Evolutionary conservation across 2,888 invertebrate genomes (phyloP).

Genomic region (Dugesia japonica): DNA sequence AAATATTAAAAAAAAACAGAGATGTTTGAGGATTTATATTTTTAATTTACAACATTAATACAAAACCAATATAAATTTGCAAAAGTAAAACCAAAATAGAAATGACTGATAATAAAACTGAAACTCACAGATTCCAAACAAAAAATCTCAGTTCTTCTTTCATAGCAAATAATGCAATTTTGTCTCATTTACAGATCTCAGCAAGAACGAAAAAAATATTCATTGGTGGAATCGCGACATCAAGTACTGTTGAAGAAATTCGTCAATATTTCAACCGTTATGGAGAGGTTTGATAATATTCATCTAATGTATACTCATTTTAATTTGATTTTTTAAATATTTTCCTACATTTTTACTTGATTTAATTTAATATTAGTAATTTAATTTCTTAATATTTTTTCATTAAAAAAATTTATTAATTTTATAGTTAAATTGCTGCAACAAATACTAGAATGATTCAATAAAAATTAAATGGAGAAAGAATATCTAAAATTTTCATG

Average conservation of each 20-base stretch:
- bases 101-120: conserved; percentile 3
- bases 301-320: not conserved
- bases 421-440: too few species aligned
- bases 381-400: too few species aligned
- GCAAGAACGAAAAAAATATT: conserved; percentile 99
- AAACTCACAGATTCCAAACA: not conserved
- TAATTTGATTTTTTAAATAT: not conserved
- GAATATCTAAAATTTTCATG: too few species aligned
- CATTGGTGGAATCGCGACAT: conserved; percentile 95
- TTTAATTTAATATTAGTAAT: too few species aligned
- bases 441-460: too few species aligned
- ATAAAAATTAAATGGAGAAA: too few species aligned
- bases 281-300: conserved; percentile 63
- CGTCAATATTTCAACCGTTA: conserved; percentile 99
- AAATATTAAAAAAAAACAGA: not conserved
- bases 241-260: conserved; percentile 96
- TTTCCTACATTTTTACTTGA: too few species aligned
- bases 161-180: not conserved
- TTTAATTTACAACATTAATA: not conserved
- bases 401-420: too few species aligned
- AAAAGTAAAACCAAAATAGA: not conserved
- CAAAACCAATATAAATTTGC: too few species aligned
- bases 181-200: conserved; percentile 64
- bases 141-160: conserved; percentile 11
- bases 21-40: not conserved